phyloP scores from a whole-genome alignment of 2,797 vertebrate genomes.

The Urosaurus nigricauda region DNA sequence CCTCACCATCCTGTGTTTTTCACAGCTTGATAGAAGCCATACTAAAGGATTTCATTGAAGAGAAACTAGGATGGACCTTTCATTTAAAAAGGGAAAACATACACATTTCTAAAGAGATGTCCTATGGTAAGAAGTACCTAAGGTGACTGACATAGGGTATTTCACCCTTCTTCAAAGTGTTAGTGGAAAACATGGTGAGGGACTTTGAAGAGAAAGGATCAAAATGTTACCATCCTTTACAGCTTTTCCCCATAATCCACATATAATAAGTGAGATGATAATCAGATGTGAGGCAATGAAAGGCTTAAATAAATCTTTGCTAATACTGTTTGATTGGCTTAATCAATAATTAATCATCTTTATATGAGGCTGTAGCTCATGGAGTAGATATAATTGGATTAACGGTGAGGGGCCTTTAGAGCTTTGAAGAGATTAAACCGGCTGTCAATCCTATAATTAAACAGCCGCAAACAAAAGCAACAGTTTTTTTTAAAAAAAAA shows the following conservation, averaged over 20 bases:
- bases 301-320: conserved; percentile 81
- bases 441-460: conserved; percentile 98
- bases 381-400: conserved; percentile 99
- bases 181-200: neutral
- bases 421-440: conserved; percentile 98
- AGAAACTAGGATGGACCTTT: neutral
- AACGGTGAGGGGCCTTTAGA: conserved; percentile 86
- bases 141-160: neutral
- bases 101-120: conserved; percentile 27
- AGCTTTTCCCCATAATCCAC: conserved; percentile 72
- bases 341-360: conserved; percentile 91
- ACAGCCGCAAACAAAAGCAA: conserved; percentile 85
- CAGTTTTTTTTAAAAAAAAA: conserved; percentile 57
- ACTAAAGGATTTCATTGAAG: neutral
- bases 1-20: neutral
- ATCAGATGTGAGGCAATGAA: conserved; percentile 62
- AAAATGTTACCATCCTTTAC: conserved; percentile 60
- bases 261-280: conserved; percentile 75
- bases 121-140: neutral
- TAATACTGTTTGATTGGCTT: conserved; percentile 87
- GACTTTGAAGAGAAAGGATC: conserved; percentile 4
- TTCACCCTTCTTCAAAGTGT: neutral
- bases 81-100: neutral
- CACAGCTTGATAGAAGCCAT: neutral
- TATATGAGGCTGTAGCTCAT: conserved; percentile 84